Conservation (phyloP, 2,888 invertebrate species). For the Eilema sororculum region DNA sequence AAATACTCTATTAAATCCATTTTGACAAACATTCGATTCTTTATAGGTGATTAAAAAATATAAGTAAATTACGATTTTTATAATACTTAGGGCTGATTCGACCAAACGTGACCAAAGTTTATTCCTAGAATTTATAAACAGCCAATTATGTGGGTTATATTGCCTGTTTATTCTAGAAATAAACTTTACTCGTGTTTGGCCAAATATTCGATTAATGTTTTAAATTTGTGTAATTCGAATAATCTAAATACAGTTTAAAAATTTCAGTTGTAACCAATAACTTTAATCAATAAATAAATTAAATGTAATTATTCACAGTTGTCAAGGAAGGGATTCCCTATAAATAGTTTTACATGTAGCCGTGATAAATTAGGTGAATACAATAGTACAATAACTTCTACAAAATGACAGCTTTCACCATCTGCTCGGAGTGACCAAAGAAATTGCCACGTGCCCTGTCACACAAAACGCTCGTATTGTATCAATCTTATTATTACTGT, state of each 20-base stretch:
- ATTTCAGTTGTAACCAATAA: slow-evolving; percentile 15
- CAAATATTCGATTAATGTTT: no score
- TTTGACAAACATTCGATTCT: background rate
- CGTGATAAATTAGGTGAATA: slow-evolving; percentile 65
- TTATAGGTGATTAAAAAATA: slow-evolving; percentile 5
- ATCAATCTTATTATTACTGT: slow-evolving; percentile 69
- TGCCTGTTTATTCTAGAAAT: no score
- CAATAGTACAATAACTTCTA: slow-evolving; percentile 60
- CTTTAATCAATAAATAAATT: background rate
- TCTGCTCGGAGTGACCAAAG: slow-evolving; percentile 66
- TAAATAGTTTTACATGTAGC: slow-evolving; percentile 44
- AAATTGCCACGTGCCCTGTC: slow-evolving; percentile 73
- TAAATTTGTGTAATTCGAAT: background rate
- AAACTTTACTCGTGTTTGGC: no score
- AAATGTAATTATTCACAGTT: slow-evolving; percentile 32
- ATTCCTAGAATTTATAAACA: no score
- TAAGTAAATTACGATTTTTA: slow-evolving; percentile 23
- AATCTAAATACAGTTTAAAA: slow-evolving; percentile 22
- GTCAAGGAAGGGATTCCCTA: slow-evolving; percentile 29
- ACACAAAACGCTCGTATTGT: slow-evolving; percentile 70
- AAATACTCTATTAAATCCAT: slow-evolving; percentile 11
- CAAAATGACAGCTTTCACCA: slow-evolving; percentile 66
- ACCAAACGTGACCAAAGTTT: no score
- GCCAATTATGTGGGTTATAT: no score
- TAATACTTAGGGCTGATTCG: no score